Conservation (phyloP, 2,113 vertebrate genomes). For the Heptranchias perlo region DNA sequence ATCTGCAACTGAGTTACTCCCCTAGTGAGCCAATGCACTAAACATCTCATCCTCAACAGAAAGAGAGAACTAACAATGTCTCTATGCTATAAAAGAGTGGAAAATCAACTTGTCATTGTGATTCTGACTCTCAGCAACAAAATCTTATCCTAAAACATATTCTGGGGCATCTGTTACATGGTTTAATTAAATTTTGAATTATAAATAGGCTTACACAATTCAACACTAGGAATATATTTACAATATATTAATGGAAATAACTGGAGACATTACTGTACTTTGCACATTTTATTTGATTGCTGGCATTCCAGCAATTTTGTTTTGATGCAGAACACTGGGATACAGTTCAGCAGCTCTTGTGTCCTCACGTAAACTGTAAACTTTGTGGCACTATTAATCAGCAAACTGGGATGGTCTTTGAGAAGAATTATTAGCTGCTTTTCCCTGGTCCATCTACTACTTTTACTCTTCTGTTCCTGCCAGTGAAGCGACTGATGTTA, state of each 20-base stretch:
- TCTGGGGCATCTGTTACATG: not conserved
- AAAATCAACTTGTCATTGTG: not conserved
- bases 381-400: not conserved
- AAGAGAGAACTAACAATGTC: slow-evolving; percentile 33
- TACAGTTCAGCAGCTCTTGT: not conserved
- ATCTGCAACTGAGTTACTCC: slow-evolving; percentile 56
- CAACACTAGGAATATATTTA: not conserved
- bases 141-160: not conserved
- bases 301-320: not conserved
- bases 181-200: not conserved
- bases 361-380: not conserved
- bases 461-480: not conserved
- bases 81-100: slow-evolving; percentile 38
- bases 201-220: not conserved
- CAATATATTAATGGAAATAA: not conserved
- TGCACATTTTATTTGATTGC: not conserved
- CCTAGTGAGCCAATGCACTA: slow-evolving; percentile 49
- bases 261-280: not conserved
- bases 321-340: not conserved
- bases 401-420: not conserved
- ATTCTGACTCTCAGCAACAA: not conserved
- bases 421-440: not conserved
- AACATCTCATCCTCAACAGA: slow-evolving; percentile 47
- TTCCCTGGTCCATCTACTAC: not conserved
- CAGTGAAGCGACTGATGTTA: not conserved